Percentiles rank a stretch among this genome's conserved stretches.
phyloP scores from a whole-genome alignment of 2,888 invertebrate genomes.

The Euzetes globulus region DNA sequence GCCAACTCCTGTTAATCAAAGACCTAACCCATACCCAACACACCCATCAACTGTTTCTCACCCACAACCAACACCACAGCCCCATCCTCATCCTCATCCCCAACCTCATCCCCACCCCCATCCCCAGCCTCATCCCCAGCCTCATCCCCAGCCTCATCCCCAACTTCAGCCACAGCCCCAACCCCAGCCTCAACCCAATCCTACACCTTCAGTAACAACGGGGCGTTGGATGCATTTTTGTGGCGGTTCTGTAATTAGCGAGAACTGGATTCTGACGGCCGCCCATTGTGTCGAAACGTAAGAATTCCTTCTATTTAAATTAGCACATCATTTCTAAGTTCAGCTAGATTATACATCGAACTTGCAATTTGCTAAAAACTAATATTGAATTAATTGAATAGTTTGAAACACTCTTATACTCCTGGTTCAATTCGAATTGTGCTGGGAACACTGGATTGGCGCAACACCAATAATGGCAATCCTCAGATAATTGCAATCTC shows the following conservation, averaged over 20 bases:
- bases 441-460: constrained; percentile 30
- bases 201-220: constrained; percentile 14
- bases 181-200: background rate
- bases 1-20: background rate
- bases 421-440: constrained; percentile 29
- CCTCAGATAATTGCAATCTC: constrained; percentile 15
- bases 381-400: background rate
- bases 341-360: too few relatives aligned
- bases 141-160: background rate
- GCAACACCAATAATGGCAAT: background rate
- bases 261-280: constrained; percentile 37
- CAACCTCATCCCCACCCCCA: background rate
- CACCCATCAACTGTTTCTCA: background rate
- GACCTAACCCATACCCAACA: background rate
- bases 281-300: constrained; percentile 39
- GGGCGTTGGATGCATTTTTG: constrained; percentile 37
- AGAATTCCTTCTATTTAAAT: too few relatives aligned
- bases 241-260: constrained; percentile 37
- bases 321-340: too few relatives aligned
- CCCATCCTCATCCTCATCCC: background rate
- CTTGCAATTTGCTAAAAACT: too few relatives aligned
- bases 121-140: background rate
- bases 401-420: constrained; percentile 23
- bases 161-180: background rate
- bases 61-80: background rate